Base-by-base conservation (phyloP, 2,888 invertebrate genomes). In the Dermolepida albohirtum region DNA sequence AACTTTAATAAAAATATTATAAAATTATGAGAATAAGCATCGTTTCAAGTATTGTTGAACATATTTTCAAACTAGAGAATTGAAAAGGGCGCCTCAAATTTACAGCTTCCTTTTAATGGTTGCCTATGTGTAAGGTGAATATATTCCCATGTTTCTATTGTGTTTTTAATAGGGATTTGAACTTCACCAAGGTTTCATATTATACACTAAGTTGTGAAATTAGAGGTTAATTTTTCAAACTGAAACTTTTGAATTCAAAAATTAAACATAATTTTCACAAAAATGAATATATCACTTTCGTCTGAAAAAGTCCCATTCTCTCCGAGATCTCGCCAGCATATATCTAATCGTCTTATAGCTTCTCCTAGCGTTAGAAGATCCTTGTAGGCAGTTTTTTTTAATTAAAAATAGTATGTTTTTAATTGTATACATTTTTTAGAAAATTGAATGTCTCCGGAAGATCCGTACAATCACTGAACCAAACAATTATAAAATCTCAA, bases 401-500 rank as follows among this genome's bases (percentile, higher is more conserved):
- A 52, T 8, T 54, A 63, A 59, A 27, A 67, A 17, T 16, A 22
- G 50, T 17, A 12, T 41, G 29, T 17, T 16, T 40, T 43, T 51
- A 14, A 34, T 51, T 63, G 64, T 67, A 22, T 12, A 39, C 49
- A 44, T 66, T 64, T 81, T 83, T 67, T 71, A 87, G 87, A 40
- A 84, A 86, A 50, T 81, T 85, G 49, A 89, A 88, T 74, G 76
- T 87, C 0, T 89, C 89, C 0, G 89, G 87, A 22, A 86, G 89
- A 69, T 88, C 89, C 0, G 87, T 86, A 68, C 90, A 90, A 75
- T 88, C 90, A 0, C 88, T 92, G 11, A 69, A 62, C 14, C 91
- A 94, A 82, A 86, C 94, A 6, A 88, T 95, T 49, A 89, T 91
- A 75, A 91, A 93, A 75, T 91, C 93, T 0, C 87, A 90, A 17